Percentiles rank a stretch among this genome's conserved stretches.
phyloP scores from a whole-genome alignment of 2,113 vertebrate species.

The Trematomus loennbergii region DNA sequence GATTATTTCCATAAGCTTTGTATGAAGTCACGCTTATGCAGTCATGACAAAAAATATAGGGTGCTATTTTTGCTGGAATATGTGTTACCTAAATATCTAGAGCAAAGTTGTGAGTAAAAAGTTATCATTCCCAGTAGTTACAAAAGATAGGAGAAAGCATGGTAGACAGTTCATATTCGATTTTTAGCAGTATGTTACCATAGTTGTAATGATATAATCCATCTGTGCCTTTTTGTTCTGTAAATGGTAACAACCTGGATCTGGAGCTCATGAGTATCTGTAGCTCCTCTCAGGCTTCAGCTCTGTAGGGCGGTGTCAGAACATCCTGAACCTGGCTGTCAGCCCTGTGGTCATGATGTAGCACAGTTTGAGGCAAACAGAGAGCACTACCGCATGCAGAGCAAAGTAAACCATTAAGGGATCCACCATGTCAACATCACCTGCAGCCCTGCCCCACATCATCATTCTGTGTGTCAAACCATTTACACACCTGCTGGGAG shows the following conservation, averaged over 20 bases:
- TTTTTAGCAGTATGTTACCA: not conserved
- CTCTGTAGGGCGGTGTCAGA: constrained; percentile 18
- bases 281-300: constrained; percentile 29
- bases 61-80: not conserved
- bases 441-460: constrained; percentile 23
- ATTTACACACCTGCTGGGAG: constrained; percentile 74
- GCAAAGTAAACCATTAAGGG: constrained; percentile 35
- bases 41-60: too few species aligned
- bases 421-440: constrained; percentile 53
- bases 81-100: not conserved
- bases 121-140: not conserved
- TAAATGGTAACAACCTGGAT: constrained; percentile 9
- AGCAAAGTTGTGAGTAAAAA: not conserved
- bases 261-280: constrained; percentile 14
- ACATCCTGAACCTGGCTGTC: constrained; percentile 14
- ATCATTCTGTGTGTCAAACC: constrained; percentile 52
- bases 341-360: constrained; percentile 32
- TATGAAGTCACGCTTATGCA: not conserved
- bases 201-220: not conserved
- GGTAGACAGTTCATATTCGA: not conserved
- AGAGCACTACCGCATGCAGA: constrained; percentile 1
- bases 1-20: constrained; percentile 1
- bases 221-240: not conserved
- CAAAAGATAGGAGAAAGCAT: not conserved
- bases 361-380: constrained; percentile 44